Evolutionary conservation across 2,113 vertebrate genomes (phyloP).

Genomic region (Centropristis striata): DNA sequence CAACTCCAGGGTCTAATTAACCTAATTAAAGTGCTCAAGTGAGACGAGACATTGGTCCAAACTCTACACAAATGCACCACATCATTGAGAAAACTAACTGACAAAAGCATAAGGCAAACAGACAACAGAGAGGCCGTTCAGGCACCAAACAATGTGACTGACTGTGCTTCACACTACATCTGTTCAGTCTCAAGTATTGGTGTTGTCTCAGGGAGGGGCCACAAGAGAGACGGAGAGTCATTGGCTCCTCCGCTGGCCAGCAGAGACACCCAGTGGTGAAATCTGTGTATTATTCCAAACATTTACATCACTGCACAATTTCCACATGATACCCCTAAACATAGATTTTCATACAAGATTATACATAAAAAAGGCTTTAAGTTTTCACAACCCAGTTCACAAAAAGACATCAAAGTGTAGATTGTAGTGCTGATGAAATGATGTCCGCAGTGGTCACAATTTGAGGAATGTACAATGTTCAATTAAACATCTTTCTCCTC

Average conservation of each 20-base stretch:
- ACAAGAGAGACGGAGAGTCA: neutral
- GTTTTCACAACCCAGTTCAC: conserved; percentile 54
- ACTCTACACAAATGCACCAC: conserved; percentile 37
- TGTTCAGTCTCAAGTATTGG: conserved; percentile 57
- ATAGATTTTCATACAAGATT: conserved; percentile 53
- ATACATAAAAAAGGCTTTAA: conserved; percentile 45
- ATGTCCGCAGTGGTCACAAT: conserved; percentile 30
- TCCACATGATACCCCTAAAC: conserved; percentile 54
- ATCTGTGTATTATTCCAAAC: conserved; percentile 55
- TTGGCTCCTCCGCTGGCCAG: conserved; percentile 37
- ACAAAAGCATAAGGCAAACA: conserved; percentile 68
- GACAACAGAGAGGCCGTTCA: conserved; percentile 66
- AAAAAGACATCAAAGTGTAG: conserved; percentile 62
- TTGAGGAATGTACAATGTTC: conserved; percentile 58
- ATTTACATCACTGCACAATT: conserved; percentile 57
- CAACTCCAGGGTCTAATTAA: conserved; percentile 79
- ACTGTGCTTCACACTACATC: conserved; percentile 62
- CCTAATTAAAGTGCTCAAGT: conserved; percentile 79
- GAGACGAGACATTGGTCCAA: conserved; percentile 51
- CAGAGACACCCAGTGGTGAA: conserved; percentile 68
- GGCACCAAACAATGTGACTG: conserved; percentile 73
- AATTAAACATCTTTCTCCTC: conserved; percentile 23
- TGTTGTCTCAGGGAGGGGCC: conserved; percentile 65
- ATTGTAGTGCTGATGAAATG: conserved; percentile 50
- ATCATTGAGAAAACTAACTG: conserved; percentile 27